Percentiles rank a stretch among this genome's conserved stretches.
These are phyloP conservation scores for Xiphorhynchus elegans DNA, from an alignment of 2,113 vertebrate genomes.

Conservation along the genomic window DNA sequence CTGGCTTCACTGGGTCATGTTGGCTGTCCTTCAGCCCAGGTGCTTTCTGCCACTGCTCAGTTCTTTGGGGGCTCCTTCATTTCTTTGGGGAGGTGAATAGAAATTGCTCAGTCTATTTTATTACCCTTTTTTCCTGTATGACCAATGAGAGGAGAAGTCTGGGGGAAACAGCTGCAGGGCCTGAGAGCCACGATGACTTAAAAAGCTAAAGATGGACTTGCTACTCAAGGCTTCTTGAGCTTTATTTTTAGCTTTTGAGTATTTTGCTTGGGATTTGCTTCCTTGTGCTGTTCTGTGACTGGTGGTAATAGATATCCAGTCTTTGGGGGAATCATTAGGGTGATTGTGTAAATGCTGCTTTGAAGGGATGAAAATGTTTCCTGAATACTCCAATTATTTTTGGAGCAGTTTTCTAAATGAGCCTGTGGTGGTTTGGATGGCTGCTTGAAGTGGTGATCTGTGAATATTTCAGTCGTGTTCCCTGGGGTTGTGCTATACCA, in stretches of 20 bases:
- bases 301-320: neutral
- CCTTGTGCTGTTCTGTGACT: accelerated
- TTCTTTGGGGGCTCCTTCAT: neutral
- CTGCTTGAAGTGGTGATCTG: neutral
- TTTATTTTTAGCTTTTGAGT: neutral
- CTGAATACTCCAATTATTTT: neutral
- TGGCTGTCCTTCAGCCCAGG: neutral
- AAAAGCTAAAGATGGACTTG: neutral
- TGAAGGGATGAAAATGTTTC: neutral
- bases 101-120: neutral
- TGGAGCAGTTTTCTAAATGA: neutral
- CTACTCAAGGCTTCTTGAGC: neutral
- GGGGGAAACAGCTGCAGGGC: neutral
- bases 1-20: neutral
- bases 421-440: neutral
- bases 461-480: neutral
- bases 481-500: neutral
- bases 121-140: neutral
- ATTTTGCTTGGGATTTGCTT: neutral
- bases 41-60: neutral
- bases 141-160: neutral
- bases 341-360: neutral
- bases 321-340: neutral
- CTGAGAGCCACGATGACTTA: neutral
- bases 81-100: neutral